A percentile compares a stretch with the other conserved stretches of the same genome.
These are phyloP conservation scores for Eulithis testata DNA, from an alignment of 2,888 invertebrate species.

Conservation along the genomic window DNA sequence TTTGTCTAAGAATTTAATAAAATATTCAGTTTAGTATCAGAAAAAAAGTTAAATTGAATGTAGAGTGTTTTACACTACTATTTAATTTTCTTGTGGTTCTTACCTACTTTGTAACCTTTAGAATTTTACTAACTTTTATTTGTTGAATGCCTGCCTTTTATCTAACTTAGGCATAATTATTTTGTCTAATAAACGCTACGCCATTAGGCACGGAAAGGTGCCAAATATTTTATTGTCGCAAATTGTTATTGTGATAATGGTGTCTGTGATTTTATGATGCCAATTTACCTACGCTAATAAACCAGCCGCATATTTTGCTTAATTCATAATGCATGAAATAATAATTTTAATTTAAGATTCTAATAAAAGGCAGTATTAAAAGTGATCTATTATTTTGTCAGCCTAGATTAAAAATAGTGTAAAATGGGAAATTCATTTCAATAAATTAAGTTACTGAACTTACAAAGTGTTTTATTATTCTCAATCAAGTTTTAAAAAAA, in stretches of 20 bases:
- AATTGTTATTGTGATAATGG: conserved; percentile 14
- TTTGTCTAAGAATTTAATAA: conserved; percentile 2
- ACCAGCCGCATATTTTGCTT: no score
- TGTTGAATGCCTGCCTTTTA: background rate
- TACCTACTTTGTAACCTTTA: background rate
- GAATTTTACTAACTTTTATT: conserved; percentile 1
- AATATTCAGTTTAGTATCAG: background rate
- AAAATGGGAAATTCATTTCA: conserved; percentile 30
- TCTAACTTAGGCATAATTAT: background rate
- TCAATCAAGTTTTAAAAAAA: no score
- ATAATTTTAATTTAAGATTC: conserved; percentile 6
- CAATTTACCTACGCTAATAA: conserved; percentile 22
- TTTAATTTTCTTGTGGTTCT: background rate
- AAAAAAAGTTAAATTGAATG: no score
- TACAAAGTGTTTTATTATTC: conserved; percentile 31
- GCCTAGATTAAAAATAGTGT: conserved; percentile 32
- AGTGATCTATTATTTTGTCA: conserved; percentile 24
- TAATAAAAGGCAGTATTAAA: conserved; percentile 32
- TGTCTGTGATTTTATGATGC: conserved; percentile 36
- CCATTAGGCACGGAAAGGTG: conserved; percentile 23
- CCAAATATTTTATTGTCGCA: conserved; percentile 28
- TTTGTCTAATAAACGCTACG: conserved; percentile 8
- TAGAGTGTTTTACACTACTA: no score
- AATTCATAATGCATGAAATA: conserved; percentile 10
- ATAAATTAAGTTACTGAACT: conserved; percentile 30